These are phyloP conservation scores for Peromyscus eremicus DNA, from an alignment of 2,797 vertebrate genomes.

Conservation along the genomic window DNA sequence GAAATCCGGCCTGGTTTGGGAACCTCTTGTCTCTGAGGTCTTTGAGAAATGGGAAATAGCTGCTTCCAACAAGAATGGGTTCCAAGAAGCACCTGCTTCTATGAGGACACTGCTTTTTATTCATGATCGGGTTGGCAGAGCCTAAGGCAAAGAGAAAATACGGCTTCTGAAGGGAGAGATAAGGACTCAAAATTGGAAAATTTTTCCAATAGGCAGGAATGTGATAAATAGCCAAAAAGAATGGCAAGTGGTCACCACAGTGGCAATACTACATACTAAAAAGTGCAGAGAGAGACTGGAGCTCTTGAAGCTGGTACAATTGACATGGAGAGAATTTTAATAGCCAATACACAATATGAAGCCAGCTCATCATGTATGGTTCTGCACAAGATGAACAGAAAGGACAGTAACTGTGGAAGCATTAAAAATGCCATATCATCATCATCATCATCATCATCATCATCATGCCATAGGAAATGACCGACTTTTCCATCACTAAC, in stretches of 20 bases:
- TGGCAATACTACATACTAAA: not conserved
- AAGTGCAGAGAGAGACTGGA: not conserved
- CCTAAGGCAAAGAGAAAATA: not conserved
- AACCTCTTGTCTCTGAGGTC: conserved; percentile 23
- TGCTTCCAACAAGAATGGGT: not conserved
- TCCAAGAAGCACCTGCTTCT: not conserved
- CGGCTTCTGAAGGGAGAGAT: not conserved
- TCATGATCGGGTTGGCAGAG: not conserved
- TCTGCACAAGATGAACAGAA: not conserved
- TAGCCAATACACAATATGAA: not conserved
- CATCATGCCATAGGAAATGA: not conserved
- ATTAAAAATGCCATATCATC: not conserved
- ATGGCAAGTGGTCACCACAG: not conserved
- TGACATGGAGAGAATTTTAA: not conserved
- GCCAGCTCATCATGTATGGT: not conserved
- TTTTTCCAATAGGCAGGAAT: not conserved
- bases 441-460: not conserved
- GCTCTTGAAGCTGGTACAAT: not conserved
- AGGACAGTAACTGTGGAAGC: not conserved
- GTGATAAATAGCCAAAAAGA: not conserved
- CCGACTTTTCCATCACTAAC: not conserved
- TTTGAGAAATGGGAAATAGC: not conserved
- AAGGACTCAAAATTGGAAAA: not conserved
- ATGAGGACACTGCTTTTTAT: not conserved
- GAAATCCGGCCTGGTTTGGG: conserved; percentile 29